Conservation (phyloP, 2,797 vertebrate species). For the Eulemur mongoz region DNA sequence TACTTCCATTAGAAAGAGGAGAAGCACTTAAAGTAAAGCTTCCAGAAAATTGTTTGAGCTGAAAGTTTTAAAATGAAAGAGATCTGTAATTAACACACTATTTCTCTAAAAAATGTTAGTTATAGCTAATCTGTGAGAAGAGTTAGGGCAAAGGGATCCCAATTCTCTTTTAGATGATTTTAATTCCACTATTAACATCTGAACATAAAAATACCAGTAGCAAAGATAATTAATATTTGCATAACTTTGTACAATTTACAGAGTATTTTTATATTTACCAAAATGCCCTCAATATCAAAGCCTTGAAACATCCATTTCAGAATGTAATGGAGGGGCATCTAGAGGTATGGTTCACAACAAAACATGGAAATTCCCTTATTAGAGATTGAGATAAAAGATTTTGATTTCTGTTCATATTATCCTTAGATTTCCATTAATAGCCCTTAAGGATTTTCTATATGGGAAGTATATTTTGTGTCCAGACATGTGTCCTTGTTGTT, state of each 20-base stretch:
- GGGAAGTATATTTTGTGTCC: neutral
- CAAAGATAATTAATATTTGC: neutral
- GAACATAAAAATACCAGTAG: neutral
- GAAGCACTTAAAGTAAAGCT: too few species aligned
- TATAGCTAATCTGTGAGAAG: neutral
- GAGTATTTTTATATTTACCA: neutral
- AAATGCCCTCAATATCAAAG: neutral
- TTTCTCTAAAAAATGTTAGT: neutral
- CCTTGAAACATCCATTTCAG: neutral
- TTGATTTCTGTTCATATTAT: neutral
- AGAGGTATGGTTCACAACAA: neutral
- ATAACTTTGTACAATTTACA: neutral
- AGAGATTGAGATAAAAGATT: neutral
- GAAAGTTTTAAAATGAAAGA: too few species aligned
- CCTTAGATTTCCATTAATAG: slow-evolving; percentile 4
- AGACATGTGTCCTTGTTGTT: neutral
- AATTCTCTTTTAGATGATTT: slow-evolving; percentile 21
- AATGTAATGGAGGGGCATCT: neutral
- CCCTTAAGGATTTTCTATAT: neutral
- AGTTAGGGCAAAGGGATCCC: neutral
- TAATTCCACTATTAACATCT: neutral
- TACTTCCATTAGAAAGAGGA: too few species aligned
- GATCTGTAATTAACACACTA: neutral
- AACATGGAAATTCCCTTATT: neutral
- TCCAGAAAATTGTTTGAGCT: too few species aligned